Evolutionary conservation across 2,113 vertebrate genomes (phyloP), one percentile per base, ranked within the genome.

Genomic region (Callocephalon fimbriatum): DNA sequence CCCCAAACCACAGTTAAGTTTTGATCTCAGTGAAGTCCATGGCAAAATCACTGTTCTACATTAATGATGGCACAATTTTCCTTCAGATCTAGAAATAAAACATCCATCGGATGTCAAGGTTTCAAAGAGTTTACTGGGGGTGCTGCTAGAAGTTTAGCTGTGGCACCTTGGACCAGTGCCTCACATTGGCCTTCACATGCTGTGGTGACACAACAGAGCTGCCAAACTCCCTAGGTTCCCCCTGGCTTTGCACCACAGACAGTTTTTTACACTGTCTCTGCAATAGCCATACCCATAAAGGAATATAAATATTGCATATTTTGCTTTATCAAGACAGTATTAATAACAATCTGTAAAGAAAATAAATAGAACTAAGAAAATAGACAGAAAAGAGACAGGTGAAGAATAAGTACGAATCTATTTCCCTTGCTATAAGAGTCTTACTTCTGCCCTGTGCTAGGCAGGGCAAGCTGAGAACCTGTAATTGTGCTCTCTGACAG

Each of bases 401-500:
- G 53, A 87, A 74, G 65, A 79, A 78, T 53, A 29, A 48, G 12
- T 83, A 48, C 37, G 74, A 88, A 80, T 63, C 10, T 66, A 22
- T 93, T 96, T 74, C 68, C 37, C 77, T 81, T n/a, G 3, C 67
- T 87, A 29, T 38, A 50, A 0, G 14, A 73, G 23, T 42, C 68
- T 81, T 76, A 10, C n/a, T 90, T 82, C 80, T 93, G 62, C 79
- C 45, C 89, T 44, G 35, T 82, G 71, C 72, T 96, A 2, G 38
- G 70, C 71, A 95, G 81, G 59, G 50, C 77, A 95, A 53, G 78
- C 48, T 79, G 91, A 96, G 78, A 93, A 74, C 50, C 74, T 78
- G 51, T 95, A 96, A 95, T 95, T 95, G 78, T 91, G 32, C 92
- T 92, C 0, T 4, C 81, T 96, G 96, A 95, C 96, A 97, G 88